Base-by-base conservation (phyloP, 1,140 invertebrate genomes). In the Lethocerus indicus region DNA sequence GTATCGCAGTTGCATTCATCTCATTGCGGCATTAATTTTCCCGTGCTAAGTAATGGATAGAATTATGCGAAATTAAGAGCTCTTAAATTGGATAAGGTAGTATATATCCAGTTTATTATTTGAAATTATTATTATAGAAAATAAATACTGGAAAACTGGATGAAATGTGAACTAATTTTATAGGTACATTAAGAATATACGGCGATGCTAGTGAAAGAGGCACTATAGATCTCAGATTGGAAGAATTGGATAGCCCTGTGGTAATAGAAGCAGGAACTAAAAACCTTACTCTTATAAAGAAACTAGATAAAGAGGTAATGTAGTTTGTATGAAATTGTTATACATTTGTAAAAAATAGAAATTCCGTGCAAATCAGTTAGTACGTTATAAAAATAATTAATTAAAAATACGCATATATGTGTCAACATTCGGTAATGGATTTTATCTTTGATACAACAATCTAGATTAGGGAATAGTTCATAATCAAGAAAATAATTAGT, bases 191-290 rank as follows among this genome's bases (percentile, higher is more conserved):
- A 18, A 75, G 77, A 21, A 81, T 91, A 16, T 74, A 85, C 56
- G 87, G 87, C 0, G 81, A 90, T 67, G 77, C 85, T 6, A 69
- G 74, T 32, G 67, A 73, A 41, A 65, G 65, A 5, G 87, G 84
- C 9, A 81, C 87, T 60, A 90, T 93, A 26, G 74, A 78, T 14
- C 68, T 93, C 25, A 72, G 75, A 26, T 67, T 91, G 23, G 76
- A 87, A 56, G 86, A 91, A 63, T 66, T 69, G 28, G 78, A 81
- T 54, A 79, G 83, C 40, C 85, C 85, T 0, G 77, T 92, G 2
- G 68, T 71, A 26, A 81, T 92, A 56, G 71, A 75, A 20, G 65
- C 79, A 0, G 76, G 81, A 18, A 76, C 81, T 13, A 89, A 87
- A 63, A 85, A 91, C 61, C 61, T 93, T 14, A 86, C 84, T 1